Evolutionary conservation across 1,140 invertebrate species (phyloP).

Genomic region (Drosophila oshimai): DNA sequence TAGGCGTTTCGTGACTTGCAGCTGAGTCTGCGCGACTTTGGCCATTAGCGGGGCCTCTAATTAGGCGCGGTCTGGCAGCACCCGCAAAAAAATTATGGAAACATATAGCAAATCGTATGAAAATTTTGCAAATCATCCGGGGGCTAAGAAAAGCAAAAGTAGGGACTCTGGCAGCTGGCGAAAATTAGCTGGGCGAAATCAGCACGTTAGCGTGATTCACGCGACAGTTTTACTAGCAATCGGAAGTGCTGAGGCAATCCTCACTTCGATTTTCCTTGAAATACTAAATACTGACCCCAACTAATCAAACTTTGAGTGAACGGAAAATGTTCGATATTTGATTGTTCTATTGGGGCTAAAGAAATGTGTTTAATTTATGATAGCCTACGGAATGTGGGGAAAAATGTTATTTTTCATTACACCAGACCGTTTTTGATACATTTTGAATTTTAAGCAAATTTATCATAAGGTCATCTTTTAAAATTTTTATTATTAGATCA

Average conservation of each 20-base stretch:
- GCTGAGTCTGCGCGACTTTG: slow-evolving; percentile 66
- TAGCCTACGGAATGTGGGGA: not conserved
- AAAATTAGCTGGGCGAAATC: slow-evolving; percentile 58
- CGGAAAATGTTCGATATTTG: slow-evolving; percentile 1
- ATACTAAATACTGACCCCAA: not conserved
- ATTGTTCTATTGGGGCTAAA: slow-evolving; percentile 1
- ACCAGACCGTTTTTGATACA: too few relatives aligned
- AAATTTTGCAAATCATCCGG: slow-evolving; percentile 69
- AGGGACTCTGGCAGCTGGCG: slow-evolving; percentile 29
- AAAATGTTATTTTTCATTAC: too few relatives aligned
- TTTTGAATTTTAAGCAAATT: too few relatives aligned
- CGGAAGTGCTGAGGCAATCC: not conserved
- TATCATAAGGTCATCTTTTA: too few relatives aligned
- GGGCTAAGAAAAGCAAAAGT: too few relatives aligned
- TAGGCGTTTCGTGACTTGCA: slow-evolving; percentile 77
- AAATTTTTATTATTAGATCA: too few relatives aligned
- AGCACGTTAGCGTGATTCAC: slow-evolving; percentile 78
- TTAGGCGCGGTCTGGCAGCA: slow-evolving; percentile 58
- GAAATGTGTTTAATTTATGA: slow-evolving; percentile 14
- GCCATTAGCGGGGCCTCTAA: slow-evolving; percentile 67
- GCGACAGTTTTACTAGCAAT: slow-evolving; percentile 55
- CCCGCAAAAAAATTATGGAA: slow-evolving; percentile 26
- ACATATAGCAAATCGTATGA: slow-evolving; percentile 64
- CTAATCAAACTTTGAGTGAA: not conserved
- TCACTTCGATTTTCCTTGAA: not conserved